phyloP scores from a whole-genome alignment of 1,140 invertebrate genomes.

The Drosophila mojavensis region DNA sequence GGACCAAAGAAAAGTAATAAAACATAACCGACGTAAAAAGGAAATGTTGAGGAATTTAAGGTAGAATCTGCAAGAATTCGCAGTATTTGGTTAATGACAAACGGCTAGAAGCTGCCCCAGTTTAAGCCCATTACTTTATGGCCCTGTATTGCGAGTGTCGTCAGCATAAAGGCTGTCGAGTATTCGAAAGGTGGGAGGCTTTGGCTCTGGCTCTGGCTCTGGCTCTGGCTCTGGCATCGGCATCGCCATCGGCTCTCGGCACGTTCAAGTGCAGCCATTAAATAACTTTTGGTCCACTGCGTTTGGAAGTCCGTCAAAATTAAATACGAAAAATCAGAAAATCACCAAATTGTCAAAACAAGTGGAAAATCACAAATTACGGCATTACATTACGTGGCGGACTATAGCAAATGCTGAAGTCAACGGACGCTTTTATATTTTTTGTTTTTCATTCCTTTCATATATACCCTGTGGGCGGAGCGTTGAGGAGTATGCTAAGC shows the following conservation, averaged over 20 bases:
- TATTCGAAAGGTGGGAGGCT: conserved; percentile 5
- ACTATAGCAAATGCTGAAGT: conserved; percentile 35
- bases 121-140: neutral
- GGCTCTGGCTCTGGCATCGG: no score
- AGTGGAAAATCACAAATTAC: conserved; percentile 74
- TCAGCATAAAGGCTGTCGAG: conserved; percentile 24
- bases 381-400: conserved; percentile 56
- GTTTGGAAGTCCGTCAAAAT: conserved; percentile 63
- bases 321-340: conserved; percentile 70
- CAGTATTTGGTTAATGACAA: conserved; percentile 15
- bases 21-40: neutral
- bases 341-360: conserved; percentile 75
- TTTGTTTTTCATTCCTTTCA: conserved; percentile 1
- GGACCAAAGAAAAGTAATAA: conserved; percentile 32
- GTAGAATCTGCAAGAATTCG: conserved; percentile 2
- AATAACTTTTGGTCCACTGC: conserved; percentile 71
- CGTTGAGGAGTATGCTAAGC: no score
- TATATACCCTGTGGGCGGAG: neutral
- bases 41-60: neutral
- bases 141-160: conserved; percentile 22
- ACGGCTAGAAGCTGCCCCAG: conserved; percentile 8
- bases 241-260: conserved; percentile 39
- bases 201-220: neutral
- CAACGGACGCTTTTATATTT: conserved; percentile 27
- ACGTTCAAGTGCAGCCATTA: conserved; percentile 79